Base-by-base conservation (phyloP, 2,113 vertebrate genomes). In the Megaceryle torquata region DNA sequence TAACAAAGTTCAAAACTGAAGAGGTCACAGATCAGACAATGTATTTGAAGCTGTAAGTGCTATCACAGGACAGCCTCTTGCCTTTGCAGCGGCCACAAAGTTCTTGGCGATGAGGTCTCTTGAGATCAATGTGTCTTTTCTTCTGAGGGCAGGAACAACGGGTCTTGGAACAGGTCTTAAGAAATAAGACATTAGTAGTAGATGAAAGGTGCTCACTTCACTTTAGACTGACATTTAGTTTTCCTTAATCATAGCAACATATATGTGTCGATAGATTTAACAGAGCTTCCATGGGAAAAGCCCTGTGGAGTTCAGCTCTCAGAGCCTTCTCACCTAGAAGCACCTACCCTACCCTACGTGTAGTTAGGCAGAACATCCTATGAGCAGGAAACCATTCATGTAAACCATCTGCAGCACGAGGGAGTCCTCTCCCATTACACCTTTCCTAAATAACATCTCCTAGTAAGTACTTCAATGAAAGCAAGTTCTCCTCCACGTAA, bases 11-110 rank as follows among this genome's bases (percentile, higher is more conserved):
- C 94, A 41, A 31, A 77, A 41, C 56, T 86, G 72, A 72, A 86
- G 29, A 68, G n/a, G 54, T 29, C 89, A 82, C 7, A 5, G 74
- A 77, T 99, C 97, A 99, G 80, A 99, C 94, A 11, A 99, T 98
- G 74, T 99, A 99, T 95, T 99, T 99, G 96, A 99, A 99, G 98
- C 98, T 99, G 95, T 98, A 99, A 75, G 98, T 99, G 93, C 96
- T 98, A 26, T 99, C 99, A 61, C 99, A 99, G 95, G 99, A 99
- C 88, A 99, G 96, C 95, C 93, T 98, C 97, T 98, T 99, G 85
- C 98, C 99, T 96, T 97, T 99, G 98, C 99, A 99, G 95, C 99
- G 99, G 25, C 99, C 99, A 60, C 99, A 99, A 29, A 99, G 97
- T 67, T 99, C 99, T 96, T 99, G 99, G 44, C 99, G 98, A 84